phyloP scores from a whole-genome alignment of 2,888 invertebrate species.

The Marronus borbonicus region DNA sequence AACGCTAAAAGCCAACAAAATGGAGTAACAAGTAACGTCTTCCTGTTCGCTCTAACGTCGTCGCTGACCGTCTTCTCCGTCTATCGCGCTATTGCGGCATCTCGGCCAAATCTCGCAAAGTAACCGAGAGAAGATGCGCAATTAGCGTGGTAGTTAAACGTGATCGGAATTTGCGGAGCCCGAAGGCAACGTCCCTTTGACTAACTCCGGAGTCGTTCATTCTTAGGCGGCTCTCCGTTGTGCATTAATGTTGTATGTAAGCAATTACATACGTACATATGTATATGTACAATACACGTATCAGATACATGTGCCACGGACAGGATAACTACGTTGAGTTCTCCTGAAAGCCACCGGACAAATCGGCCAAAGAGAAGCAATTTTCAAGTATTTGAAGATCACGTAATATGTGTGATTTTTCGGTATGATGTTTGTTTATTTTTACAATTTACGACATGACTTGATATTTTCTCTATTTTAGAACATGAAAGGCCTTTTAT shows the following conservation, averaged over 20 bases:
- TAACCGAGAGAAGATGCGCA: constrained; percentile 68
- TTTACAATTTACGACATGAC: no score
- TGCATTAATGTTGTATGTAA: no score
- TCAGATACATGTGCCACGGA: background rate
- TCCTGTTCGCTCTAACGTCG: background rate
- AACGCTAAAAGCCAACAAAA: constrained; percentile 63
- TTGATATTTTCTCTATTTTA: no score
- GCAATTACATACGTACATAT: background rate
- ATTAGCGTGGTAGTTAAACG: constrained; percentile 67
- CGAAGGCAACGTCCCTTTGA: constrained; percentile 44
- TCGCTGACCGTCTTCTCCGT: background rate
- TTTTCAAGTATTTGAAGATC: background rate
- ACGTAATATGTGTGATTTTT: no score
- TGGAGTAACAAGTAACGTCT: constrained; percentile 63
- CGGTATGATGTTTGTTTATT: no score
- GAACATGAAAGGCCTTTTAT: no score
- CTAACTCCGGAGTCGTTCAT: constrained; percentile 32
- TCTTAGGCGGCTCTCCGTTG: background rate
- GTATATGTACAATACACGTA: background rate
- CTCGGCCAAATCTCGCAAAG: constrained; percentile 66
- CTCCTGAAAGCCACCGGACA: background rate
- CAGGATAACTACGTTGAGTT: background rate
- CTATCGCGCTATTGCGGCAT: constrained; percentile 59
- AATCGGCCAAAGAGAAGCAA: constrained; percentile 5
- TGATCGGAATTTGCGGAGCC: constrained; percentile 64